Percentiles rank a stretch among this genome's conserved stretches.
phyloP scores from a whole-genome alignment of 2,797 vertebrate species.

The Squalus acanthias region DNA sequence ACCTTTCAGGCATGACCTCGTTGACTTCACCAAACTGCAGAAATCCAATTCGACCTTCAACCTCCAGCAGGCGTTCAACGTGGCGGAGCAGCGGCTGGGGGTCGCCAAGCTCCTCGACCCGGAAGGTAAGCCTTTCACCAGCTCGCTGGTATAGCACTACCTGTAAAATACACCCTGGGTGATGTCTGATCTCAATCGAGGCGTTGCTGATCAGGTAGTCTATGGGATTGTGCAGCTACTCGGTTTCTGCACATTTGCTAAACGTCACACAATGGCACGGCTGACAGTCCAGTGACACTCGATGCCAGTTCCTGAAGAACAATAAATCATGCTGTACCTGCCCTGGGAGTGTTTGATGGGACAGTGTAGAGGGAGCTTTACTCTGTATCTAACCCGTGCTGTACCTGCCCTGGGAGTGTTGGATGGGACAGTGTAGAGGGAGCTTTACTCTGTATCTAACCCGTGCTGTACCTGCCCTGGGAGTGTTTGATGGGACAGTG shows the following conservation, averaged over 20 bases:
- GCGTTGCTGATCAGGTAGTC: background rate
- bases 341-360: background rate
- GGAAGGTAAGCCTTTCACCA: constrained; percentile 64
- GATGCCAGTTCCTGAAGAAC: background rate
- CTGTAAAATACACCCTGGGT: background rate
- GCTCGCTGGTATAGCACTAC: background rate
- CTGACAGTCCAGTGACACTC: background rate
- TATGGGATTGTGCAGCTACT: background rate
- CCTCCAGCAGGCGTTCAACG: constrained; percentile 87
- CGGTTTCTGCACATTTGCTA: no score
- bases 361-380: background rate
- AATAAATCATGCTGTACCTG: background rate
- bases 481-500: no score
- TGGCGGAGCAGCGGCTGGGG: constrained; percentile 83
- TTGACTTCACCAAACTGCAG: constrained; percentile 85
- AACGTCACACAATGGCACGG: no score
- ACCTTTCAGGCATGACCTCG: constrained; percentile 74
- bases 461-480: no score
- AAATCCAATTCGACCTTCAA: constrained; percentile 91
- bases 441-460: no score
- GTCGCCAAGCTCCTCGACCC: constrained; percentile 92
- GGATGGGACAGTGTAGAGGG: no score
- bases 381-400: background rate
- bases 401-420: background rate
- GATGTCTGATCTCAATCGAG: no score